Percentiles rank a stretch among this genome's conserved stretches.
Evolutionary conservation across 2,888 invertebrate genomes (phyloP).

Genomic region (Callinectes sapidus): DNA sequence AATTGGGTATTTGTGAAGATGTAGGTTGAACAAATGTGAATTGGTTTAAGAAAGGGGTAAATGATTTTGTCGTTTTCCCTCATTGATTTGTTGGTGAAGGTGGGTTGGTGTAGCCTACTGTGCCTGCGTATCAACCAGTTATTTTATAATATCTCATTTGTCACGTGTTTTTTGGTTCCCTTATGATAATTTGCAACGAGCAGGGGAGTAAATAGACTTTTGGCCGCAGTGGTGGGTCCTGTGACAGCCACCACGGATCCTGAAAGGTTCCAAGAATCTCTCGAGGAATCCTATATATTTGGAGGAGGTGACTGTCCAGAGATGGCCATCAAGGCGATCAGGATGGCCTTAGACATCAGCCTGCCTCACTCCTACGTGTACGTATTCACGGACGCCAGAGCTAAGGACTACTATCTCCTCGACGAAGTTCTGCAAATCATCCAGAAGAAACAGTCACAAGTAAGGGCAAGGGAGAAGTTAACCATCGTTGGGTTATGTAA

Average conservation of each 20-base stretch:
- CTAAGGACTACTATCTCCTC: conserved; percentile 82
- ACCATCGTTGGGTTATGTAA: too few relatives aligned
- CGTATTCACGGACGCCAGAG: conserved; percentile 86
- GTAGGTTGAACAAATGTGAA: too few relatives aligned
- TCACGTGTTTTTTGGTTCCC: not conserved
- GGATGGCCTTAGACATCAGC: conserved; percentile 81
- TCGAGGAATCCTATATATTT: conserved; percentile 79
- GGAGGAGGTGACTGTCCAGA: conserved; percentile 88
- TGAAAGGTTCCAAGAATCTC: conserved; percentile 79
- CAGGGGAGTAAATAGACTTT: not conserved
- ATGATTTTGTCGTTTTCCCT: too few relatives aligned
- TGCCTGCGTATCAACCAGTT: not conserved
- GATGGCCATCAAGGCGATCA: conserved; percentile 83
- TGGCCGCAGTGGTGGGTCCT: conserved; percentile 80
- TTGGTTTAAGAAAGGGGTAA: too few relatives aligned
- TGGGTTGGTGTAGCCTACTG: not conserved
- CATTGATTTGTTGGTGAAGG: too few relatives aligned
- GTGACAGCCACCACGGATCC: conserved; percentile 82
- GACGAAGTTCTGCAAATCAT: conserved; percentile 82
- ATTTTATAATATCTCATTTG: not conserved
- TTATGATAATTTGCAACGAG: not conserved
- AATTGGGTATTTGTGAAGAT: too few relatives aligned
- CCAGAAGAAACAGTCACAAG: conserved; percentile 84
- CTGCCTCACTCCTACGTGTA: conserved; percentile 84
- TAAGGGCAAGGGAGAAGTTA: too few relatives aligned